Base-by-base conservation (phyloP, 2,888 invertebrate genomes). In the Tenthredo livida region DNA sequence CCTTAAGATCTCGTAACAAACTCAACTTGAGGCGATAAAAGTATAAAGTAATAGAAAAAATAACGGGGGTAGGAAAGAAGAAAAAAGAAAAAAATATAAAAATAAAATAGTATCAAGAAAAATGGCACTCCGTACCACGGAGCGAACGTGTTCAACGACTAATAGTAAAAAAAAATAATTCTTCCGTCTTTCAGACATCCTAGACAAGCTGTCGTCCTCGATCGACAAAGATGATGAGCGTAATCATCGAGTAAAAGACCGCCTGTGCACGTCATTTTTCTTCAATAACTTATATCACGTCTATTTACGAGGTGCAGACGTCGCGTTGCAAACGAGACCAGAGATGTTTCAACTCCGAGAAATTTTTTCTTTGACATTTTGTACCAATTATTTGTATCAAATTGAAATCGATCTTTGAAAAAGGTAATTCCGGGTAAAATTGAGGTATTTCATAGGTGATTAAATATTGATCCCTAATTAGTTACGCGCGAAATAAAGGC, bases 1-100 rank as follows among this genome's bases (percentile, higher is more conserved):
- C 29, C 54, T 54, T 29, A 77, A 77, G 54, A 77, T 77, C 77
- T 54, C 50, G 77, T 77, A 77, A 77, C 54, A 77, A 77, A 73
- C 77, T 54, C 77, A 29, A 77, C n/a, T 77, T 17, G 54, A 50
- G 54, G 77, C 47, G 15, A 77, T 77, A 77, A 77, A 54, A 77
- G 40, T 29, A 50, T 50, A 50, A 54, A 77, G 54, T 50, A 33
- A 73, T 43, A 73, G 73, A 29, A 43, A 73, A 43, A 40, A 43
- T n/a, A 73, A 73, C 7, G 25, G 21, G 29, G 9, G 12, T 43
- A 25, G 43, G 9, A 43, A 10, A 0, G 15, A 10, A 0, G 15
- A 73, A 40, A 29, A 40, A 21, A 43, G 21, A 10, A 21, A 0
- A 10, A 21, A 0, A 25, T 40, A 43, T 6, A 12, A 40, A 21